Percentiles rank a stretch among this genome's conserved stretches.
Evolutionary conservation across 2,888 invertebrate species (phyloP).

Genomic region (Tinea pellionella): DNA sequence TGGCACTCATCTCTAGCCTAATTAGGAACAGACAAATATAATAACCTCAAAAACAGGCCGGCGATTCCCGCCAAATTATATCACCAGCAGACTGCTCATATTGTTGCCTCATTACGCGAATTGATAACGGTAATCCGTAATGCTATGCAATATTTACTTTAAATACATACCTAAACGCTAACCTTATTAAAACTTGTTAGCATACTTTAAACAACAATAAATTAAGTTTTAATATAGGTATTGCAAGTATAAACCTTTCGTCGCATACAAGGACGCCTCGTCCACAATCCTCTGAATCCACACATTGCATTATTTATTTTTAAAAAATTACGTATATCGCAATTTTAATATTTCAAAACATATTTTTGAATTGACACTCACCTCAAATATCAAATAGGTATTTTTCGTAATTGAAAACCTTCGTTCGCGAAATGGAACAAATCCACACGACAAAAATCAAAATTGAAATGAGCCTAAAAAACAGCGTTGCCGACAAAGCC

Average conservation of each 20-base stretch:
- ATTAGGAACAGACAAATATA: neutral
- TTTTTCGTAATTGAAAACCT: conserved; percentile 35
- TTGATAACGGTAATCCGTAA: too few species aligned
- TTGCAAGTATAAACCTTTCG: neutral
- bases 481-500: conserved; percentile 46
- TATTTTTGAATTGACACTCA: conserved; percentile 34
- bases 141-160: too few species aligned
- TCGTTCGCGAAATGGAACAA: conserved; percentile 42
- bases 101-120: too few species aligned
- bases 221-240: too few species aligned
- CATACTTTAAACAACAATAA: too few species aligned
- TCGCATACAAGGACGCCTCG: neutral
- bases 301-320: neutral
- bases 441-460: conserved; percentile 42
- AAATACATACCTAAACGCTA: too few species aligned
- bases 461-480: conserved; percentile 46
- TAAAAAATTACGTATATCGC: neutral
- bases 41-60: conserved; percentile 14
- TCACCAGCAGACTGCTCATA: neutral
- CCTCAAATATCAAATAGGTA: conserved; percentile 45
- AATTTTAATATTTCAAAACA: neutral
- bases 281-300: neutral
- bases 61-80: conserved; percentile 15
- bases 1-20: conserved; percentile 38
- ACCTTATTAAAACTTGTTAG: too few species aligned